Base-by-base conservation (phyloP, 2,113 vertebrate species). In the Bettongia penicillata region DNA sequence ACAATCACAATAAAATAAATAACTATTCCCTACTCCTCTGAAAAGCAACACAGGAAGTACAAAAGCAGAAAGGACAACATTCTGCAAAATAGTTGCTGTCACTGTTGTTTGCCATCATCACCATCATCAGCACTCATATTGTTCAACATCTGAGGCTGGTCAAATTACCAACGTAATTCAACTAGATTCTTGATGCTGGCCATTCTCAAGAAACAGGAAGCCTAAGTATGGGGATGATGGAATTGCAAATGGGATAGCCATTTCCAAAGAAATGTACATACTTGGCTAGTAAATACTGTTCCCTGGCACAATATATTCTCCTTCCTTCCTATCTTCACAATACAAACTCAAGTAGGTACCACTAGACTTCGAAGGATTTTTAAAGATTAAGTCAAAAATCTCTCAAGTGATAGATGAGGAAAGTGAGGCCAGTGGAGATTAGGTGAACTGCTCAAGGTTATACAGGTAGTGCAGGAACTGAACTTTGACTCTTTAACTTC, bases 1-100 rank as follows among this genome's bases (percentile, higher is more conserved):
- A 22, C 92, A 90, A 51, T 91, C 53, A 90, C 92, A 61, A 94
- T 53, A 93, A 89, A 52, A 95, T 55, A 96, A 84, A 97, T 55
- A 94, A 91, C 53, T 48, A 10, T 28, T 84, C 19, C 11, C 7
- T 7, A 95, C 94, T 68, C 93, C 55, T 5, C 37, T 94, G 90
- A 94, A 57, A 68, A 50, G 53, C 28, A 47, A 55, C 7, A 43
- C 8, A 26, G 50, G 91, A 90, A 90, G 16, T 22, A 48, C n/a
- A 37, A 9, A 51, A 26, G n/a, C 61, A 47, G 68, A 95, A 68
- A 77, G 61, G 61, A 49, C 47, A 55, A 93, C 10, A 26, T 11
- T 51, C 48, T 57, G 61, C 14, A 37, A 77, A n/a, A 77, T 19
- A 77, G 14, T 77, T 77, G n/a, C n/a, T 77, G 61, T n/a, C 26